Conservation (phyloP, 2,113 vertebrate genomes). For the Prietella phreatophila region DNA sequence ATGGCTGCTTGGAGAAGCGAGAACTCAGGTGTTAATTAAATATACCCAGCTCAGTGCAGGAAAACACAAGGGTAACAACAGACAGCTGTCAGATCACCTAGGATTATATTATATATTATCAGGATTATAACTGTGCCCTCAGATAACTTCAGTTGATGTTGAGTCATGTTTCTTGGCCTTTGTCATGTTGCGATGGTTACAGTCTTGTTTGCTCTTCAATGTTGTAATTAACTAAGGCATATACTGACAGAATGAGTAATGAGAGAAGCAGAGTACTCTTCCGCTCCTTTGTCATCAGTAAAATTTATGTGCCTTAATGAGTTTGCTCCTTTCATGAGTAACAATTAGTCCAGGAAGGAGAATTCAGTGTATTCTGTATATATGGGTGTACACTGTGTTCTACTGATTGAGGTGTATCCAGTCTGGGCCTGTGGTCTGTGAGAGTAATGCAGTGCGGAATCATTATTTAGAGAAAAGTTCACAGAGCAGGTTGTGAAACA, state of each 20-base stretch:
- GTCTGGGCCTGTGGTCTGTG: not conserved
- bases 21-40: slow-evolving; percentile 66
- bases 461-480: not conserved
- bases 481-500: not conserved
- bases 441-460: not conserved
- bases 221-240: slow-evolving; percentile 12
- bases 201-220: not conserved
- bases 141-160: not conserved
- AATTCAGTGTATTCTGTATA: not conserved
- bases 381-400: not conserved
- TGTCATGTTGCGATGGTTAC: slow-evolving; percentile 6
- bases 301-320: slow-evolving; percentile 1
- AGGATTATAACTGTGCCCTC: slow-evolving; percentile 12
- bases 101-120: too few relatives aligned
- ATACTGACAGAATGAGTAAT: slow-evolving; percentile 5
- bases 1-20: slow-evolving; percentile 51
- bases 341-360: not conserved
- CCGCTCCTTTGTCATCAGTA: not conserved
- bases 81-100: slow-evolving; percentile 45
- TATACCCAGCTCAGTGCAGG: slow-evolving; percentile 31
- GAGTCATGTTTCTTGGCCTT: slow-evolving; percentile 6
- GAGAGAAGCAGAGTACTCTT: not conserved
- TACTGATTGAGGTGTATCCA: not conserved
- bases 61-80: slow-evolving; percentile 16
- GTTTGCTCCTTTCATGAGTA: not conserved